phyloP scores from a whole-genome alignment of 2,113 vertebrate genomes.

The Myotis lucifugus region DNA sequence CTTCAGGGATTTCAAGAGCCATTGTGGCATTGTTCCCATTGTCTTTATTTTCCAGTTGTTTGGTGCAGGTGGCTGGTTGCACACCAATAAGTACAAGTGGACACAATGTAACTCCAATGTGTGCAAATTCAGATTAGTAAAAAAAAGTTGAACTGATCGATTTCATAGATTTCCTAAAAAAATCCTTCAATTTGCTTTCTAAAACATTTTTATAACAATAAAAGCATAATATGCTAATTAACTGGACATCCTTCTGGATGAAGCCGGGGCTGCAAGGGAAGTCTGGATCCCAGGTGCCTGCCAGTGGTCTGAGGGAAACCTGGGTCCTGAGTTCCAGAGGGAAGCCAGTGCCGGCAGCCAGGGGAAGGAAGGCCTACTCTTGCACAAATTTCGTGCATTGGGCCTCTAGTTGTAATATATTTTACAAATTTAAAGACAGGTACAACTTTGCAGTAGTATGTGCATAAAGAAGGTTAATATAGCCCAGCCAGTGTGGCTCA shows the following conservation, averaged over 20 bases:
- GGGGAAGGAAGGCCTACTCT: too few relatives aligned
- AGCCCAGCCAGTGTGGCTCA: too few relatives aligned
- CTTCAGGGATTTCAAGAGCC: not conserved
- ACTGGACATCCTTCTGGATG: too few relatives aligned
- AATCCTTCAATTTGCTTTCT: not conserved
- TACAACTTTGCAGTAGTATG: not conserved
- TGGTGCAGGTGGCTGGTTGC: not conserved
- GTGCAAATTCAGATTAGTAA: not conserved
- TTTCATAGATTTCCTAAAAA: slow-evolving; percentile 8
- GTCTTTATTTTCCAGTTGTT: not conserved
- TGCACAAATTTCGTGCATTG: too few relatives aligned
- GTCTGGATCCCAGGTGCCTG: too few relatives aligned
- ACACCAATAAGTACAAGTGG: not conserved
- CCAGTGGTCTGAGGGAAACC: too few relatives aligned
- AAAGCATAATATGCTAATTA: too few relatives aligned
- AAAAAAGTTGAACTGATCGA: not conserved
- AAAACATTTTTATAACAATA: not conserved
- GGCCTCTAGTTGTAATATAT: not conserved
- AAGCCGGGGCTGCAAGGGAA: too few relatives aligned
- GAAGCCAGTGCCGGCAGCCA: too few relatives aligned
- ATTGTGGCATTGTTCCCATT: not conserved
- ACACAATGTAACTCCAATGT: not conserved
- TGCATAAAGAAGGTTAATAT: not conserved
- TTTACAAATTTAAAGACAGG: not conserved
- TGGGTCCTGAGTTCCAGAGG: too few relatives aligned